Evolutionary conservation across 2,888 invertebrate species (phyloP).

Genomic region (Crossocerus cetratus): DNA sequence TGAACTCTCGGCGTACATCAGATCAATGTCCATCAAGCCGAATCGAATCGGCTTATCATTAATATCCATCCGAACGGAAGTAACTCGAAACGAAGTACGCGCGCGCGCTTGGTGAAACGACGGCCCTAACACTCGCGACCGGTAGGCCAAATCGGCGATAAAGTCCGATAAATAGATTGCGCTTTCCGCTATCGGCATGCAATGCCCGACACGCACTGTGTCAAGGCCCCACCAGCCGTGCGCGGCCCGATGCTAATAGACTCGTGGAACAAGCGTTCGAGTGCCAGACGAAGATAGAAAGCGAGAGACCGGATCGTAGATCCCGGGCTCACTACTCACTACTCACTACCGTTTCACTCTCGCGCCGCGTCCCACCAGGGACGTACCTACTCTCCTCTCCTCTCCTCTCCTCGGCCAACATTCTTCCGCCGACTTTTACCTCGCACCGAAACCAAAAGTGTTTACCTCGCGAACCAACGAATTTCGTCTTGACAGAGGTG

Average conservation of each 20-base stretch:
- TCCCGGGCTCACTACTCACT: constrained; percentile 10
- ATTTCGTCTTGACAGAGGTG: too few relatives aligned
- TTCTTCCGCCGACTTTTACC: constrained; percentile 3
- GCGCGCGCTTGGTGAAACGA: too few relatives aligned
- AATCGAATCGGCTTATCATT: constrained; percentile 2
- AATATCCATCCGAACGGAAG: constrained; percentile 3
- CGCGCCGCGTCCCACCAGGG: constrained; percentile 36
- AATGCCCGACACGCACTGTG: constrained; percentile 75
- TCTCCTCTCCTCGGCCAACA: too few relatives aligned
- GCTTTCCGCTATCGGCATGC: constrained; percentile 75
- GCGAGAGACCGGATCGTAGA: constrained; percentile 28
- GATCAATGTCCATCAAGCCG: too few relatives aligned
- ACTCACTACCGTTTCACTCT: constrained; percentile 43
- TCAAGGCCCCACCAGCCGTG: constrained; percentile 70
- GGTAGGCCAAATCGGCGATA: constrained; percentile 67
- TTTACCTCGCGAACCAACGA: too few relatives aligned
- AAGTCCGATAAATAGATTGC: constrained; percentile 75
- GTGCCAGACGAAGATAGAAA: constrained; percentile 15
- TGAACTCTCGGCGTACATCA: too few relatives aligned
- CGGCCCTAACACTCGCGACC: constrained; percentile 13
- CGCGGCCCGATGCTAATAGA: constrained; percentile 71
- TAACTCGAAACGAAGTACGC: too few relatives aligned
- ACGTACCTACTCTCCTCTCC: background rate
- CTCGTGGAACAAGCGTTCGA: constrained; percentile 49
- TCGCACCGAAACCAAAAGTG: background rate